phyloP scores from a whole-genome alignment of 2,113 vertebrate genomes.

The Synodontis membranacea region DNA sequence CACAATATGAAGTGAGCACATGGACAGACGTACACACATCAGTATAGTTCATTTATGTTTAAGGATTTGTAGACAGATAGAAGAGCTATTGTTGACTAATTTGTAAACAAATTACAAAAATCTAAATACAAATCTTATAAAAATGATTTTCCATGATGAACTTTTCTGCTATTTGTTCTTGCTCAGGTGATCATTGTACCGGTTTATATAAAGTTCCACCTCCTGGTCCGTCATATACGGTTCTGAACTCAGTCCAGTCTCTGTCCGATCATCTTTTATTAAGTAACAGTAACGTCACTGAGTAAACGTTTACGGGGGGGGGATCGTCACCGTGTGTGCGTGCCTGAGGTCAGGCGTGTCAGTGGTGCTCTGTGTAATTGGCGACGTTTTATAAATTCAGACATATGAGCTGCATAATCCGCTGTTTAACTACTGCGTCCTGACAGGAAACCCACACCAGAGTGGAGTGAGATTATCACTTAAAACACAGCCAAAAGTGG shows the following conservation, averaged over 20 bases:
- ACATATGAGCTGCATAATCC: not conserved
- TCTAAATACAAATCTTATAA: not conserved
- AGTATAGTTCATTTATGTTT: too few species aligned
- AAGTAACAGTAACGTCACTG: not conserved
- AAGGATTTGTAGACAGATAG: not conserved
- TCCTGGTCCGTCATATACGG: not conserved
- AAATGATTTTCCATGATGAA: too few species aligned
- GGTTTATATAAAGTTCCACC: not conserved
- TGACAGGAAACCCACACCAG: slow-evolving; percentile 33
- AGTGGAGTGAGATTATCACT: slow-evolving; percentile 24
- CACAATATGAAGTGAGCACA: too few species aligned
- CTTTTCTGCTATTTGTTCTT: not conserved
- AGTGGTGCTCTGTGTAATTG: not conserved
- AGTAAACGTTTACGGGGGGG: not conserved
- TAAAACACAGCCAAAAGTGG: slow-evolving; percentile 16
- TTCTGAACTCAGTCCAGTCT: not conserved
- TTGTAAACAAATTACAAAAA: not conserved
- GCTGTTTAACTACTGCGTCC: not conserved
- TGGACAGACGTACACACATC: too few species aligned
- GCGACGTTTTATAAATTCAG: not conserved
- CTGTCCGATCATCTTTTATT: not conserved
- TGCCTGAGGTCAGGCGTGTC: not conserved
- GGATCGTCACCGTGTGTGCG: too few species aligned
- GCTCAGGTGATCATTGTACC: too few species aligned
- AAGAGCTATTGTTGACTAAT: not conserved